Base-by-base conservation (phyloP, 2,888 invertebrate species). In the Kuschelorhynchus macadamiae region DNA sequence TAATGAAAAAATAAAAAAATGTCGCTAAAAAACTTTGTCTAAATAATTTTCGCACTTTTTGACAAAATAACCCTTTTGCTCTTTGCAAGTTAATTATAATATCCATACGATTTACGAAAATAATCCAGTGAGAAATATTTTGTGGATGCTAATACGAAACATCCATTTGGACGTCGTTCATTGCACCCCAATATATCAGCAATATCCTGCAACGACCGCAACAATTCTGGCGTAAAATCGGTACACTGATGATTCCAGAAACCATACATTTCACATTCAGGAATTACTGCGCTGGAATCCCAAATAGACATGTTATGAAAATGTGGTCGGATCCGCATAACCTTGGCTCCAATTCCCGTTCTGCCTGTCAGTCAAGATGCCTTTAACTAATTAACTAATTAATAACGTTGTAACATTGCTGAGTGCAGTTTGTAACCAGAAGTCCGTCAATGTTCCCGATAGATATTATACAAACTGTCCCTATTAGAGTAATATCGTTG, bases 351-450 rank as follows among this genome's bases (percentile, higher is more conserved):
- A 49, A 62, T 57, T 32, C 56, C 30, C 63, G 56, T 56, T 53
- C 33, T 14, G 41, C 70, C 53, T 57, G 63, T 78, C 78, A 78
- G 75, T 77, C 77, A 78, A 78, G 78, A 79, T 79, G 76, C 78
- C 78, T 76, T 74, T 70, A 73, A 59, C 72, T 77, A 77, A 77
- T 78, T 77, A 78, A 77, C 77, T 77, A 76, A 78, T 77, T 77
- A 78, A 77, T 74, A 77, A 75, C 75, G 76, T 78, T 75, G 75
- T 74, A 77, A 75, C 75, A 76, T 78, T 75, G 75, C 74, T 75
- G 75, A 75, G 70, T 47, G 14, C 42, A 52, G 59, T 47, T 67
- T 46, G 42, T 16, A 47, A 46, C 17, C 61, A 39, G 14, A 46
- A 55, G 12, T 36, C 36, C 11, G 11, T 12, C 36, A 36, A 36